These are phyloP conservation scores for Chamaetylas fuelleborni DNA, from an alignment of 2,113 vertebrate species.

Conservation along the genomic window DNA sequence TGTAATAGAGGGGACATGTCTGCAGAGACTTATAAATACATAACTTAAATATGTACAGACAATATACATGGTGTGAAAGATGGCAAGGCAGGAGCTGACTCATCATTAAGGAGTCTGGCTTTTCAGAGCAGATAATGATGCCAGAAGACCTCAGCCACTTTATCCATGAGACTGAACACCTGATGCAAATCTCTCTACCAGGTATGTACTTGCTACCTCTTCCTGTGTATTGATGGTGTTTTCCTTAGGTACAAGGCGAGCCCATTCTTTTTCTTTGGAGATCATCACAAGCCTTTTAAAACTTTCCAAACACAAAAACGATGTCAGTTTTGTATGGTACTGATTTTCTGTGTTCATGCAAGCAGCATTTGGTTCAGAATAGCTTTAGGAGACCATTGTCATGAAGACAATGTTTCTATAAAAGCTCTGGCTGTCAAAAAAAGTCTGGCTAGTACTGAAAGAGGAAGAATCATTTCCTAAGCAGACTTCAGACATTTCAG, in stretches of 20 bases:
- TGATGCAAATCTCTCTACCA: neutral
- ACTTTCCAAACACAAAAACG: neutral
- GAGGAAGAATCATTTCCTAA: neutral
- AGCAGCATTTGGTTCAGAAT: neutral
- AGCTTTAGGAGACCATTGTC: neutral
- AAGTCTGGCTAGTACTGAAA: neutral
- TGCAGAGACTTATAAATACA: neutral
- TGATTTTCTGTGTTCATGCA: neutral
- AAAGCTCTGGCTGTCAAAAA: neutral
- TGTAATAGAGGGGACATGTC: neutral
- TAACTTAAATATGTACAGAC: neutral
- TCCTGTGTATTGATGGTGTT: neutral
- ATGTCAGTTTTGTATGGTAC: neutral
- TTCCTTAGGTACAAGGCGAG: neutral
- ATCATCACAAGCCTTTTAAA: neutral
- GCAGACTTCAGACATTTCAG: neutral
- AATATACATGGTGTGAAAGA: neutral
- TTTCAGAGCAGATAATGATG: neutral
- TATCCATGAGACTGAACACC: neutral
- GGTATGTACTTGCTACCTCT: neutral
- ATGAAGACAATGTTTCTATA: neutral
- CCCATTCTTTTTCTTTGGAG: neutral
- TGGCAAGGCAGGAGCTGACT: neutral
- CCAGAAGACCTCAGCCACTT: neutral
- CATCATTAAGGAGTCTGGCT: neutral